Conservation (phyloP, 2,797 vertebrate species). For the Trichosurus vulpecula region DNA sequence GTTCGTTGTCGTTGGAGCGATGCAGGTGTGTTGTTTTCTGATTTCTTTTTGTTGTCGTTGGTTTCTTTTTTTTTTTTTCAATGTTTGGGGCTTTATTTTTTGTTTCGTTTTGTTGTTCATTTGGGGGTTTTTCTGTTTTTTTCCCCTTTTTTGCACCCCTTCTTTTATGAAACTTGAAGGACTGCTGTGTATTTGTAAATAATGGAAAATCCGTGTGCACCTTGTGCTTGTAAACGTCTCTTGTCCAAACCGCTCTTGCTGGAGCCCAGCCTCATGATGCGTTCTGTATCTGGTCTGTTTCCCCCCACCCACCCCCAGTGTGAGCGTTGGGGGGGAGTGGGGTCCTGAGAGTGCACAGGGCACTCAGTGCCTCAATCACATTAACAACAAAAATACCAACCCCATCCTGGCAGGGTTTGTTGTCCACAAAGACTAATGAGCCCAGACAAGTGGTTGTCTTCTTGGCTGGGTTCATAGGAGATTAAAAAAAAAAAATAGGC, state of each 20-base stretch:
- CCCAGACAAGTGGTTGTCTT: conserved; percentile 50
- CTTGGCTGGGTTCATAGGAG: conserved; percentile 66
- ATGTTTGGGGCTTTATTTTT: conserved; percentile 39
- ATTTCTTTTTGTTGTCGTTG: conserved; percentile 76
- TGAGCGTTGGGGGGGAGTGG: conserved; percentile 44
- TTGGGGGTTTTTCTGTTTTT: conserved; percentile 73
- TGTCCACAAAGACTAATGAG: not conserved
- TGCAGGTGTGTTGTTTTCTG: conserved; percentile 89
- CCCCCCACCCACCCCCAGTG: not conserved
- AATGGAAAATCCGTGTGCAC: conserved; percentile 89
- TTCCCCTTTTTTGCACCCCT: conserved; percentile 61
- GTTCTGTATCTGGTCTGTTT: conserved; percentile 65
- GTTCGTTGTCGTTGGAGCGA: conserved; percentile 84
- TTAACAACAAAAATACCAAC: conserved; percentile 69
- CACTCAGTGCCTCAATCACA: conserved; percentile 67
- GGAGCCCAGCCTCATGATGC: conserved; percentile 72
- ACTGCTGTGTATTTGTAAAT: conserved; percentile 98
- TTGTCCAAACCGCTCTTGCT: conserved; percentile 87
- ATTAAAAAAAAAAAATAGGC: conserved; percentile 50
- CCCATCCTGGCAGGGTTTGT: conserved; percentile 64
- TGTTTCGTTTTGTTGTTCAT: conserved; percentile 65
- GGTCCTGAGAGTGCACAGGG: conserved; percentile 54
- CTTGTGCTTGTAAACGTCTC: conserved; percentile 92
- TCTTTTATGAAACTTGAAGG: conserved; percentile 95
- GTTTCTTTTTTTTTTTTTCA: conserved; percentile 68